These are phyloP conservation scores for Pilophorus perplexus DNA, from an alignment of 2,888 invertebrate genomes.

Conservation along the genomic window DNA sequence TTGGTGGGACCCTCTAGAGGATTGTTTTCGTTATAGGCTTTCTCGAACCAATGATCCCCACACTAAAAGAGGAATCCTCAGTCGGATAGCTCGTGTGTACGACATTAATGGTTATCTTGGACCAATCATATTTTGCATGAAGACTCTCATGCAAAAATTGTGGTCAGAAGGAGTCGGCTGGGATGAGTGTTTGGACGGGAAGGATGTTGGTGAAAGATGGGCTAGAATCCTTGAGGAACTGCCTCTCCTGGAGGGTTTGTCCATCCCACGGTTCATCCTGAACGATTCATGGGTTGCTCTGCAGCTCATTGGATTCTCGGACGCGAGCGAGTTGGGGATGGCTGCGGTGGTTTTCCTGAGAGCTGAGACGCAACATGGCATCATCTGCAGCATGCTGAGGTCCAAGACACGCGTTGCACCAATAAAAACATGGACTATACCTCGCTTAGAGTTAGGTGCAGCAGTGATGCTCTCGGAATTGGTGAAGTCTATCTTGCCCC, in stretches of 20 bases:
- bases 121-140: not conserved
- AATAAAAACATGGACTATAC: too few species aligned
- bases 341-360: too few species aligned
- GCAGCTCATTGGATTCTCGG: not conserved
- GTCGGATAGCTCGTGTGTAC: not conserved
- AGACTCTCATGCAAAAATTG: not conserved
- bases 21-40: not conserved
- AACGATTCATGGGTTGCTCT: not conserved
- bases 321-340: too few species aligned
- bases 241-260: not conserved
- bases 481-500: too few species aligned
- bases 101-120: constrained; percentile 4
- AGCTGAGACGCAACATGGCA: too few species aligned
- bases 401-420: too few species aligned
- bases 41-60: not conserved
- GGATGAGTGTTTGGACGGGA: not conserved
- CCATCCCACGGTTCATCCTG: not conserved
- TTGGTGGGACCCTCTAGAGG: constrained; percentile 4
- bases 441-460: too few species aligned
- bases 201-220: not conserved
- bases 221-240: not conserved
- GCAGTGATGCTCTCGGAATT: too few species aligned
- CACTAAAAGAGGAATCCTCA: constrained; percentile 4
- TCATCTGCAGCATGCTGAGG: too few species aligned
- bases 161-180: not conserved